Evolutionary conservation across 2,113 vertebrate species (phyloP).

Genomic region (Myrmophylax atrothorax): DNA sequence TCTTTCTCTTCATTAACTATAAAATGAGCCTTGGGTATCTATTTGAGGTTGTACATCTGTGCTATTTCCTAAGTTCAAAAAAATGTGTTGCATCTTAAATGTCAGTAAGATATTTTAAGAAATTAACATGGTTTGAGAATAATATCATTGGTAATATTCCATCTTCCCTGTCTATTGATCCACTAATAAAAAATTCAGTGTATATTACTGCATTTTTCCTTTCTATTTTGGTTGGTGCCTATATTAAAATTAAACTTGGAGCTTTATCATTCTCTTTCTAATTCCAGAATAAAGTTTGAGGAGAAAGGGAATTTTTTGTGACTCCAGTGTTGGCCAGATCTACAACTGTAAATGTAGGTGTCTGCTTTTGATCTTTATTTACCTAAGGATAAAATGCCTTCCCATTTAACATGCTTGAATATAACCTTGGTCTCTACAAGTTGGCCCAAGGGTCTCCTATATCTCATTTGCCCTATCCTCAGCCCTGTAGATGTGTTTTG

Average conservation of each 20-base stretch:
- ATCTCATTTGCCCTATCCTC: neutral
- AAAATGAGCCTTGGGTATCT: neutral
- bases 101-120: slow-evolving; percentile 37
- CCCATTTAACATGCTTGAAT: neutral
- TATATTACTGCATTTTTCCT: neutral
- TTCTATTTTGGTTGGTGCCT: neutral
- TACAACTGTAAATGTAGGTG: neutral
- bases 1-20: slow-evolving; percentile 2
- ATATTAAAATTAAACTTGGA: neutral
- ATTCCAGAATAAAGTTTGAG: neutral
- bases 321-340: neutral
- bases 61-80: neutral
- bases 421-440: neutral
- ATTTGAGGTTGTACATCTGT: neutral
- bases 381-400: neutral
- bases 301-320: neutral
- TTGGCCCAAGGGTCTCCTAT: neutral
- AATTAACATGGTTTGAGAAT: neutral
- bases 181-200: neutral
- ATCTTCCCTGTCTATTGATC: neutral
- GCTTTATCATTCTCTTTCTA: neutral
- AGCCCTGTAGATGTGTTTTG: neutral
- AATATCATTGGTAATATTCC: neutral
- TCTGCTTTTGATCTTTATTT: neutral
- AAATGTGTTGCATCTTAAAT: slow-evolving; percentile 6